Evolutionary conservation across 2,888 invertebrate species (phyloP).

Genomic region (Tribolium freemani): DNA sequence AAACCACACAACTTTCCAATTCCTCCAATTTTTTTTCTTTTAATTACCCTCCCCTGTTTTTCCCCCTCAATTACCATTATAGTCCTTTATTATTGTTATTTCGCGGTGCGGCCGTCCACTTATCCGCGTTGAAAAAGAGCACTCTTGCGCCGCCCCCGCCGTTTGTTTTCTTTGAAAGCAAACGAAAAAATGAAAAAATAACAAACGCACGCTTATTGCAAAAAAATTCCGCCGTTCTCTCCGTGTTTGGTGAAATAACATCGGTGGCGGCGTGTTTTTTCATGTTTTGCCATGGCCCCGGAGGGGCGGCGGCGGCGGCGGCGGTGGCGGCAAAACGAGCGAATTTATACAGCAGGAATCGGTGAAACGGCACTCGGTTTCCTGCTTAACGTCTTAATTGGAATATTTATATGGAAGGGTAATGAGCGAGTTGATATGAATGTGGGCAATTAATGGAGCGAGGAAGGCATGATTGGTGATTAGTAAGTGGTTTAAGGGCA

Average conservation of each 20-base stretch:
- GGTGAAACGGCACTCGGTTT: slow-evolving; percentile 35
- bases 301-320: not conserved
- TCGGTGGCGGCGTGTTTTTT: slow-evolving; percentile 16
- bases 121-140: slow-evolving; percentile 1
- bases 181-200: slow-evolving; percentile 67
- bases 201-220: slow-evolving; percentile 55
- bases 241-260: slow-evolving; percentile 41
- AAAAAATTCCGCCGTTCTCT: slow-evolving; percentile 31
- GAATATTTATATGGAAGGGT: slow-evolving; percentile 54
- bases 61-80: not conserved
- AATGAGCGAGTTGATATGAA: slow-evolving; percentile 50
- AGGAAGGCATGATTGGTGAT: slow-evolving; percentile 32
- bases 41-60: not conserved
- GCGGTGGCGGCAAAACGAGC: not conserved
- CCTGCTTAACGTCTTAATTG: slow-evolving; percentile 56
- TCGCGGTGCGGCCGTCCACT: not conserved
- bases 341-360: slow-evolving; percentile 2
- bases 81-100: slow-evolving; percentile 27
- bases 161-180: slow-evolving; percentile 66
- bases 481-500: too few species aligned
- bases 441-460: slow-evolving; percentile 50
- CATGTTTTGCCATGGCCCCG: not conserved
- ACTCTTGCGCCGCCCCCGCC: slow-evolving; percentile 49
- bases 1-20: too few species aligned
- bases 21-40: not conserved